Percentiles rank a stretch among this genome's conserved stretches.
These are phyloP conservation scores for Nothura maculosa DNA, from an alignment of 2,797 vertebrate genomes.

Conservation along the genomic window DNA sequence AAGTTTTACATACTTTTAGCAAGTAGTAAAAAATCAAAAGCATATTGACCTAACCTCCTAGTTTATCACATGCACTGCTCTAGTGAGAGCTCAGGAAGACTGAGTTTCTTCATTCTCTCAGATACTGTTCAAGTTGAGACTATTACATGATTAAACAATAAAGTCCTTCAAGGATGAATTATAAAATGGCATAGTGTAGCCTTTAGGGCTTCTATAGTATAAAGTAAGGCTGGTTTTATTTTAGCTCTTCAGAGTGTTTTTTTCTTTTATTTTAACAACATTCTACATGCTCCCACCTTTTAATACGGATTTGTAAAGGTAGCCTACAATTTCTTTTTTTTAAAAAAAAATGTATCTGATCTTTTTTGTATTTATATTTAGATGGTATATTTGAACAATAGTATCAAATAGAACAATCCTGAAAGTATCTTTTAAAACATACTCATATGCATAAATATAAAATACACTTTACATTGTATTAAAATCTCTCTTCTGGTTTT, in stretches of 20 bases:
- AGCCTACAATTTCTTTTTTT: neutral
- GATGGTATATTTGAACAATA: neutral
- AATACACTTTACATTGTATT: neutral
- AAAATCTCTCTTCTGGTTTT: neutral
- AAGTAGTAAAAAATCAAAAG: neutral
- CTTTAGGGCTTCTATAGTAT: neutral
- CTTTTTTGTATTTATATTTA: neutral
- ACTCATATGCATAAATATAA: neutral
- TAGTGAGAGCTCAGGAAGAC: constrained; percentile 10
- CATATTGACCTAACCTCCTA: constrained; percentile 14
- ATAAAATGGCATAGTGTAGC: constrained; percentile 31
- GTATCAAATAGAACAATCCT: rapidly evolving
- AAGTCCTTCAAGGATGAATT: constrained; percentile 36
- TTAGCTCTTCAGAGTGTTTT: neutral
- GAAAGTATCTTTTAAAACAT: neutral
- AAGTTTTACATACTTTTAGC: constrained; percentile 50
- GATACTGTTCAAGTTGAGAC: neutral
- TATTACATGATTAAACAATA: constrained; percentile 42
- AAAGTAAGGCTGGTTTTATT: constrained; percentile 4
- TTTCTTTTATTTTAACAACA: constrained; percentile 5
- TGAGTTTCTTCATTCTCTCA: neutral
- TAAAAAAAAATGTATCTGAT: rapidly evolving
- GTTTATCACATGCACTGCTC: neutral
- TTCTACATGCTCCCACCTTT: constrained; percentile 1
- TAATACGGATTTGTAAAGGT: neutral